Evolutionary conservation across 2,888 invertebrate genomes (phyloP).

Genomic region (Tetranychus piercei): DNA sequence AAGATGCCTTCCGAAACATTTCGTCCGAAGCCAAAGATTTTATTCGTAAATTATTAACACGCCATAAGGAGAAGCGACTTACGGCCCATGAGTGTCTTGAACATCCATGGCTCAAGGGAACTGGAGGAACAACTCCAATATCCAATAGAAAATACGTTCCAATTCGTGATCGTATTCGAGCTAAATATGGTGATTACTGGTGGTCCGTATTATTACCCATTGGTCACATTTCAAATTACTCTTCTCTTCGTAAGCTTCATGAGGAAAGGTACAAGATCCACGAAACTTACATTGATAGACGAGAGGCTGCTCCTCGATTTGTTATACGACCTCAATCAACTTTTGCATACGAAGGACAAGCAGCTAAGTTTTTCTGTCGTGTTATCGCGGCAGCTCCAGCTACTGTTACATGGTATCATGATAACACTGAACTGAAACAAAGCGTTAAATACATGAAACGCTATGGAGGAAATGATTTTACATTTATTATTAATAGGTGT

Average conservation of each 20-base stretch:
- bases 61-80: slow-evolving; percentile 92
- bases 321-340: slow-evolving; percentile 89
- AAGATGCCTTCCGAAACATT: slow-evolving; percentile 50
- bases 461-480: slow-evolving; percentile 85
- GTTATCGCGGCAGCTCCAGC: slow-evolving; percentile 77
- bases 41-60: slow-evolving; percentile 70
- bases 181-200: slow-evolving; percentile 43
- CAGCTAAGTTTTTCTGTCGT: slow-evolving; percentile 88
- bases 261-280: slow-evolving; percentile 91
- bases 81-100: slow-evolving; percentile 91
- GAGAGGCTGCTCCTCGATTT: slow-evolving; percentile 94
- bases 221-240: slow-evolving; percentile 90
- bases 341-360: slow-evolving; percentile 90
- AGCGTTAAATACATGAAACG: slow-evolving; percentile 99
- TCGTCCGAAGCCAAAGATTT: slow-evolving; percentile 97
- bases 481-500: slow-evolving; percentile 88
- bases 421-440: slow-evolving; percentile 76
- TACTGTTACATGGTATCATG: slow-evolving; percentile 84
- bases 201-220: slow-evolving; percentile 73
- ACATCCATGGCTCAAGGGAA: slow-evolving; percentile 70
- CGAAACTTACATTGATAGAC: slow-evolving; percentile 84
- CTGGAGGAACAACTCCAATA: slow-evolving; percentile 48
- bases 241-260: slow-evolving; percentile 78
- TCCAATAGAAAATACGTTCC: slow-evolving; percentile 64
- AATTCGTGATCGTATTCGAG: slow-evolving; percentile 67